Evolutionary conservation across 92 coral and sea anemone genomes (phyloP).

Genomic region (Epizoanthus illoricatus): DNA sequence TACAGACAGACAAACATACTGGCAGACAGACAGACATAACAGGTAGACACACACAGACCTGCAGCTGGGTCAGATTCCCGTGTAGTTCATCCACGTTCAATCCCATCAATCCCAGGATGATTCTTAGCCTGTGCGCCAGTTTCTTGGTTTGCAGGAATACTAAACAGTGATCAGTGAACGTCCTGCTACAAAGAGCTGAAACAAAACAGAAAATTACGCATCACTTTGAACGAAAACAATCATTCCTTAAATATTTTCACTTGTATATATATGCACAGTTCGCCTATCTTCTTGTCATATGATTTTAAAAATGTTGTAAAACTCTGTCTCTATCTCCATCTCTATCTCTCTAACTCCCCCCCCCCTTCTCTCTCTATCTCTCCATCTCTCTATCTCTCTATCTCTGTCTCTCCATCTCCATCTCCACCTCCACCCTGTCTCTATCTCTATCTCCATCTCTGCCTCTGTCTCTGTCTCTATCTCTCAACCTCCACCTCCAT

Average conservation of each 20-base stretch:
- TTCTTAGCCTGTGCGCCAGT: slow-evolving; percentile 86
- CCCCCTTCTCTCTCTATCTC: not conserved
- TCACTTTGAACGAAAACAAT: too few relatives aligned
- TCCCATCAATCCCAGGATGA: slow-evolving; percentile 82
- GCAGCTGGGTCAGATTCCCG: slow-evolving; percentile 93
- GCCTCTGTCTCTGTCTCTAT: too few relatives aligned
- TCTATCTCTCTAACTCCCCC: too few relatives aligned
- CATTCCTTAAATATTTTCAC: too few relatives aligned
- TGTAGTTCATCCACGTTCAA: slow-evolving; percentile 91
- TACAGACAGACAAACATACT: not conserved
- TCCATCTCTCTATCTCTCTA: not conserved
- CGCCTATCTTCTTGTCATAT: too few relatives aligned
- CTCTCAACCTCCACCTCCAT: too few relatives aligned
- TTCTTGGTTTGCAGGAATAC: slow-evolving; percentile 87
- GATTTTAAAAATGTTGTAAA: too few relatives aligned
- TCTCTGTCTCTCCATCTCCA: too few relatives aligned
- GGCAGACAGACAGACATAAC: not conserved
- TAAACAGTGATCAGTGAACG: slow-evolving; percentile 88
- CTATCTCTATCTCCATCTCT: too few relatives aligned
- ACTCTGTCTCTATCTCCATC: too few relatives aligned
- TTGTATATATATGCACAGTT: too few relatives aligned
- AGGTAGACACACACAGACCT: slow-evolving; percentile 49
- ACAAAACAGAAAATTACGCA: not conserved
- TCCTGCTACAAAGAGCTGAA: slow-evolving; percentile 86
- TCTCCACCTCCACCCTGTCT: too few relatives aligned